Evolutionary conservation across 30 jellyfish, hydroid and myxozoan genomes (phyloP), one percentile per base, ranked within the genome.

Genomic region (Chrysaora quinquecirrha): DNA sequence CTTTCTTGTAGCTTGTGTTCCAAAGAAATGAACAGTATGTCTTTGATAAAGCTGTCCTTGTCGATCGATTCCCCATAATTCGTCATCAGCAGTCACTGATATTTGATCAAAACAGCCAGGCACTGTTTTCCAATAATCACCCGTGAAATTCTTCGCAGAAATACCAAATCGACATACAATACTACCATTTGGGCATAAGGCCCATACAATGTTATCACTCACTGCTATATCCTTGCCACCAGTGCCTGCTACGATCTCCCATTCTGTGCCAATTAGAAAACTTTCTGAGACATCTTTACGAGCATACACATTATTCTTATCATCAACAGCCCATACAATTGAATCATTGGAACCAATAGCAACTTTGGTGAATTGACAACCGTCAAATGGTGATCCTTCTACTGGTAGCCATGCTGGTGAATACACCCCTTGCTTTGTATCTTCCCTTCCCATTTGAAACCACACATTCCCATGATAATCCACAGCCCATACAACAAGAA

Each of bases 181-280:
- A 79, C 87, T 95, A 14, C 99, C 99, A 78, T 83, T 83, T 19
- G 99, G 97, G 35, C 97, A 88, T 30, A 95, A 56, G 2, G 98
- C 97, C 99, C 99, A 95, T 50, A 95, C 99, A 32, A 89, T 68
- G 82, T 83, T 84, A 73, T 85, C 96, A 81, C 99, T 95, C 3
- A 95, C 82, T 1, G 97, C 84, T 12, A 95, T 33, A 52, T 95
- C 99, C 35, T 95, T 95, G 0, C 97, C 97, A 18, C 97, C 96
- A 2, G 99, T 87, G 32, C 97, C 99, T 14, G 99, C 79, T 19
- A 95, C 97, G 32, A 95, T 85, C 82, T 95, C 99, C 99, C 99
- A 95, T 0, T 96, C 58, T 0, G 96, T 75, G n/a, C 99, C 99
- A 48, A 95, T 85, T 65, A 96, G 90, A 65, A 95, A 95, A 58